Base-by-base conservation (phyloP, 2,113 vertebrate genomes). In the Pangasianodon gigas region DNA sequence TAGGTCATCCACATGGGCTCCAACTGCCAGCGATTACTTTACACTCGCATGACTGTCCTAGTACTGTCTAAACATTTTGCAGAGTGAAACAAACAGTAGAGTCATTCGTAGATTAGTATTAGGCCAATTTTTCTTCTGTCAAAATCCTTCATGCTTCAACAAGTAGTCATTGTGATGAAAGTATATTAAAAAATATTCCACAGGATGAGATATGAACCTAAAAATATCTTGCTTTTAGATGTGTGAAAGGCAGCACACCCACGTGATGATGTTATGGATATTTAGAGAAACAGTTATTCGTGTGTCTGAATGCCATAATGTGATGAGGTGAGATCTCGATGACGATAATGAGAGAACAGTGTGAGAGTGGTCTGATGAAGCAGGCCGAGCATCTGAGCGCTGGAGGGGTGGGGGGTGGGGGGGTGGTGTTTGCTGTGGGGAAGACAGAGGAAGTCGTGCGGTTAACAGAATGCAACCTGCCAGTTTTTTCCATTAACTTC, bases 401-500 rank as follows among this genome's bases (percentile, higher is more conserved):
- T 77, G 37, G 37, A 37, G 46, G 29, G 29, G 13, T 9, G 26
- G 79, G 2, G 21, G 4, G 13, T 6, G 26, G 44, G 79, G 6
- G 60, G 87, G 67, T 41, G 86, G 52, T 51, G 32, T 16, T 67
- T 54, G n/a, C 62, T 75, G 56, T 74, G 32, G 0, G 41, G 46
- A 19, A 62, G 89, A 86, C 88, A 82, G 88, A 87, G 91, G 94
- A 95, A 92, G 93, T 92, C 89, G 1, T 89, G 90, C 58, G 92
- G 93, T 90, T 93, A 84, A 65, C 65, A 54, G 54, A 48, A 48
- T 87, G 32, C 6, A 16, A 82, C 81, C 80, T 51, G 8, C 67
- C 74, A 58, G 74, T 29, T 80, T 89, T 74, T 89, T 69, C 88
- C 62, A 41, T 91, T 81, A 26, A 32, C 81, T 90, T 87, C 88